Conservation (phyloP, 2,113 vertebrate genomes). For the Oryzias javanicus region DNA sequence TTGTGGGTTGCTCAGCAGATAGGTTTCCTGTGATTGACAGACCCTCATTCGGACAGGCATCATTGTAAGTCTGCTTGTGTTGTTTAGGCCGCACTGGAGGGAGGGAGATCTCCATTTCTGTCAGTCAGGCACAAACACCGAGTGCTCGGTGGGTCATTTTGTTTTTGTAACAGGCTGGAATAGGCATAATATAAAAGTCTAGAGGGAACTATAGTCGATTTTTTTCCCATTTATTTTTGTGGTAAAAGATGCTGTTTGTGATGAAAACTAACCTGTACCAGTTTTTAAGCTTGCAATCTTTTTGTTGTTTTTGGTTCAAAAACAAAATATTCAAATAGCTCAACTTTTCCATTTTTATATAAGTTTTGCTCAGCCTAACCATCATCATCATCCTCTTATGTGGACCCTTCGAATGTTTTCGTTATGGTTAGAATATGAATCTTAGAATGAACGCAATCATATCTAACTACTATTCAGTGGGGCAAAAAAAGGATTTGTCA, state of each 20-base stretch:
- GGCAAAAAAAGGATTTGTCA: no score
- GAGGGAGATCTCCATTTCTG: conserved; percentile 52
- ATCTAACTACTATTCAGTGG: no score
- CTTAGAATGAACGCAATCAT: no score
- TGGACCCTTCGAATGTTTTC: no score
- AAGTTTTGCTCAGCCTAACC: no score
- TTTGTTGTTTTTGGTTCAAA: not conserved
- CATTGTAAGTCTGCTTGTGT: conserved; percentile 46
- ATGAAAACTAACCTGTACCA: not conserved
- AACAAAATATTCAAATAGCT: not conserved
- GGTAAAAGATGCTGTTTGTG: conserved; percentile 23
- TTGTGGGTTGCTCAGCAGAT: conserved; percentile 55
- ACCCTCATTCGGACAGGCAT: conserved; percentile 42
- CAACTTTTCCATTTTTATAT: not conserved
- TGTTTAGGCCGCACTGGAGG: conserved; percentile 38
- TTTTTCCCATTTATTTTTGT: conserved; percentile 24
- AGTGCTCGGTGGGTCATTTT: conserved; percentile 41
- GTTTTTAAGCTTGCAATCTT: not conserved
- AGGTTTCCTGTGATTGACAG: conserved; percentile 59
- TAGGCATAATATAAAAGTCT: conserved; percentile 25
- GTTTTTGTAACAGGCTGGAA: conserved; percentile 36
- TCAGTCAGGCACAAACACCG: conserved; percentile 42
- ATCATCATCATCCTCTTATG: no score
- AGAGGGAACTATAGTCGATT: conserved; percentile 12
- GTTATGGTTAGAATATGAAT: no score